These are phyloP conservation scores for Umimayanthus chanpuru DNA, from an alignment of 92 coral and sea anemone species.

Conservation along the genomic window DNA sequence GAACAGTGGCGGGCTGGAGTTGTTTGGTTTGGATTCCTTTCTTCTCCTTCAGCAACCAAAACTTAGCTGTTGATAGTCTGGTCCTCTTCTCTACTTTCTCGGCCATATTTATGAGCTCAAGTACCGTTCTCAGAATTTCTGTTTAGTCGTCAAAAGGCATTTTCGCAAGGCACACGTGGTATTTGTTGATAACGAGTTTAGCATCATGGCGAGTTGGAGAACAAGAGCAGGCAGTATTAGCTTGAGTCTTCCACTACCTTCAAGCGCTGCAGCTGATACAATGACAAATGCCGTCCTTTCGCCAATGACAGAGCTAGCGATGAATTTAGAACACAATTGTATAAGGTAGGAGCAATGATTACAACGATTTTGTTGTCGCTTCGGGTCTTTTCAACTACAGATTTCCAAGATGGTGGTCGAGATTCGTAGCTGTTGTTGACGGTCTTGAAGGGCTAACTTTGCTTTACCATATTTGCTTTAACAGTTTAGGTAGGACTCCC, in stretches of 20 bases:
- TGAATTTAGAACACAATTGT: constrained; percentile 85
- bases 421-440: not conserved
- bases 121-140: not conserved
- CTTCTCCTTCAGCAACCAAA: constrained; percentile 29
- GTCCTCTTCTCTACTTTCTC: not conserved
- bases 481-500: constrained; percentile 87
- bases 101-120: constrained; percentile 2
- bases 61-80: not conserved
- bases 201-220: constrained; percentile 86
- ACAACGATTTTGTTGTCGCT: constrained; percentile 6
- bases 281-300: constrained; percentile 87
- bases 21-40: constrained; percentile 45
- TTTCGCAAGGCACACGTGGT: constrained; percentile 46
- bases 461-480: constrained; percentile 27
- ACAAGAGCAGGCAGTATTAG: constrained; percentile 87
- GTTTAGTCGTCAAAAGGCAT: constrained; percentile 41
- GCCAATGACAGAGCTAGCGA: constrained; percentile 92
- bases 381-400: not conserved
- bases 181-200: constrained; percentile 53
- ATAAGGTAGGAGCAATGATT: constrained; percentile 64
- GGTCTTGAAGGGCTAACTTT: not conserved
- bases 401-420: constrained; percentile 19
- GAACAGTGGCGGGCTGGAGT: constrained; percentile 70
- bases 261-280: constrained; percentile 60
- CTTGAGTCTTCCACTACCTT: constrained; percentile 68